A percentile compares a stretch with the other conserved stretches of the same genome.
phyloP scores from a whole-genome alignment of 1,140 invertebrate genomes.

The Calliphora vicina region DNA sequence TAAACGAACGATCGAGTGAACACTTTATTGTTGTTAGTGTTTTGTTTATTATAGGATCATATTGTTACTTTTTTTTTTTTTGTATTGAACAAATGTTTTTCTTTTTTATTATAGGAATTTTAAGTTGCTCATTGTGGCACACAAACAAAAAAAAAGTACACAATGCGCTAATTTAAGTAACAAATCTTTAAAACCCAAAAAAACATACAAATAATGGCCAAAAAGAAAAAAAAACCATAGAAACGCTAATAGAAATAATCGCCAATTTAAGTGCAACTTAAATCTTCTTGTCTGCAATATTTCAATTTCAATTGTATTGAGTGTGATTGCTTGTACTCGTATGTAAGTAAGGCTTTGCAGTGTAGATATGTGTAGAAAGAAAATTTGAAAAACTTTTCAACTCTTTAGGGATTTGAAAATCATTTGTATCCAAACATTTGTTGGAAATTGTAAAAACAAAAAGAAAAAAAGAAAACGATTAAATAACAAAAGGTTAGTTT shows the following conservation, averaged over 20 bases:
- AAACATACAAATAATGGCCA: neutral
- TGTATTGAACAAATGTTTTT: neutral
- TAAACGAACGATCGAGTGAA: too few relatives aligned
- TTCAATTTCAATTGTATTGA: neutral
- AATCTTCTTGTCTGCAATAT: neutral
- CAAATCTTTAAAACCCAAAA: slow-evolving; percentile 3
- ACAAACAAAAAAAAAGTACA: neutral
- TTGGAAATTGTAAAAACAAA: slow-evolving; percentile 8
- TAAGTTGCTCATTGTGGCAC: neutral
- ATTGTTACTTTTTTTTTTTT: neutral
- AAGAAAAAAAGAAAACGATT: neutral
- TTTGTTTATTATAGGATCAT: too few relatives aligned
- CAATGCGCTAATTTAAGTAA: slow-evolving; percentile 33
- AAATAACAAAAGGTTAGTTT: slow-evolving; percentile 36
- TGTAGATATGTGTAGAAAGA: neutral
- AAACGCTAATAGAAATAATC: neutral
- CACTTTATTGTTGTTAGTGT: neutral
- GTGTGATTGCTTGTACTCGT: too few relatives aligned
- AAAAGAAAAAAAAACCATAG: neutral
- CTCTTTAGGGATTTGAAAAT: slow-evolving; percentile 12
- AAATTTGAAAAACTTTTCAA: neutral
- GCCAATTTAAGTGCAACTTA: neutral
- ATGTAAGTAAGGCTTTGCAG: too few relatives aligned
- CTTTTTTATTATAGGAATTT: neutral
- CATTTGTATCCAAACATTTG: neutral